These are phyloP conservation scores for Stegodyphus dumicola DNA, from an alignment of 1,140 invertebrate genomes.

Conservation along the genomic window DNA sequence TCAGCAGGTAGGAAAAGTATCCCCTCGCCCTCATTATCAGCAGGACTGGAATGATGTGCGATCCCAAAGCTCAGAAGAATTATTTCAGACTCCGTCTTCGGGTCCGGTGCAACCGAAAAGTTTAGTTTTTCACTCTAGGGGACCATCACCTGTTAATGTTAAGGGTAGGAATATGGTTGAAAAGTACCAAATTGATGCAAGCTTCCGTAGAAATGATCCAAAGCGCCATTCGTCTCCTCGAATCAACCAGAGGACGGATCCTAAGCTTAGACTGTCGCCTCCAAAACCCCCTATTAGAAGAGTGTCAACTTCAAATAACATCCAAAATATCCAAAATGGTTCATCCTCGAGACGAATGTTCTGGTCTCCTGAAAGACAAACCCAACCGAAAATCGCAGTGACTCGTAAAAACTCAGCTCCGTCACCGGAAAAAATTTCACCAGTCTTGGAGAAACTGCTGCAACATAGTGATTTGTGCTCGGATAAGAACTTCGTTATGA, in stretches of 20 bases:
- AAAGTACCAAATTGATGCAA: neutral
- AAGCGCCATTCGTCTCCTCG: constrained; percentile 43
- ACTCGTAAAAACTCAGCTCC: constrained; percentile 37
- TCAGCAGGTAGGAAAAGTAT: constrained; percentile 39
- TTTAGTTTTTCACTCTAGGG: constrained; percentile 48
- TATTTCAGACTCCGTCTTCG: constrained; percentile 32
- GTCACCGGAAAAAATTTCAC: constrained; percentile 2
- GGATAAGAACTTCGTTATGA: constrained; percentile 38
- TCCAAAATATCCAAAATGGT: neutral
- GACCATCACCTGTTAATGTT: constrained; percentile 41
- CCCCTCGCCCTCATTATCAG: constrained; percentile 25
- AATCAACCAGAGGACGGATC: constrained; percentile 17
- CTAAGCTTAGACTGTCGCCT: constrained; percentile 23
- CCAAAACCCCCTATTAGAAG: constrained; percentile 10
- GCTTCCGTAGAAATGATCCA: constrained; percentile 40
- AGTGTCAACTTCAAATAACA: neutral
- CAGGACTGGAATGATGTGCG: constrained; percentile 35
- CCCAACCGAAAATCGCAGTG: neutral
- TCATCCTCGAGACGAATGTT: constrained; percentile 29
- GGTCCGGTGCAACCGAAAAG: constrained; percentile 25
- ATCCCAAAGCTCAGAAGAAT: constrained; percentile 47
- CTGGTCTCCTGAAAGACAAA: constrained; percentile 34
- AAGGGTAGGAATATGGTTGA: constrained; percentile 14
- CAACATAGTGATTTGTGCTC: constrained; percentile 44
- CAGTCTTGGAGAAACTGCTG: constrained; percentile 41